These are phyloP conservation scores for Alethe diademata DNA, from an alignment of 2,113 vertebrate species.

Conservation along the genomic window DNA sequence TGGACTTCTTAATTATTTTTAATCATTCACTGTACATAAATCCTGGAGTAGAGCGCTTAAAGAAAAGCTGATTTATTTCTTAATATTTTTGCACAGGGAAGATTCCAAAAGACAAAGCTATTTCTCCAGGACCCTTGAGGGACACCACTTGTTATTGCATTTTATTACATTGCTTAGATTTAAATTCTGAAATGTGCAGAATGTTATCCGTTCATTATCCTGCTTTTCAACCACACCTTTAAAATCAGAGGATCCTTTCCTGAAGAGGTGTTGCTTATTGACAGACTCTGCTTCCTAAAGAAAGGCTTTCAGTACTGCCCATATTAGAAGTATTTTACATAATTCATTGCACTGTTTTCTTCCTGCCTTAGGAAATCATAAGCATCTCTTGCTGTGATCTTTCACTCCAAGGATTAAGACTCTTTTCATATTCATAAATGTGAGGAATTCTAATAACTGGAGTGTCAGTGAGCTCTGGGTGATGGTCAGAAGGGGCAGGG, in stretches of 20 bases:
- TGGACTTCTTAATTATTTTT: neutral
- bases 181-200: neutral
- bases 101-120: neutral
- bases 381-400: neutral
- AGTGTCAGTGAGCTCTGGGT: neutral
- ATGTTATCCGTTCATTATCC: neutral
- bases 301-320: neutral
- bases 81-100: neutral
- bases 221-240: neutral
- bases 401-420: neutral
- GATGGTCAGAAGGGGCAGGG: neutral
- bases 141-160: neutral
- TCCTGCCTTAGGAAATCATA: neutral
- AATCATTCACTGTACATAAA: neutral
- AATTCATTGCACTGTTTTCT: conserved; percentile 4
- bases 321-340: neutral
- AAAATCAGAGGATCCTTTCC: neutral
- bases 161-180: neutral
- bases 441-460: neutral
- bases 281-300: neutral
- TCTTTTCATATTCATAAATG: neutral
- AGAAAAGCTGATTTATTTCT: neutral
- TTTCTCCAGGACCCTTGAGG: neutral
- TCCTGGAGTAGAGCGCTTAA: neutral
- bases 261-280: neutral